Evolutionary conservation across 2,113 vertebrate genomes (phyloP), one percentile per base, ranked within the genome.

Genomic region (Nerophis ophidion): DNA sequence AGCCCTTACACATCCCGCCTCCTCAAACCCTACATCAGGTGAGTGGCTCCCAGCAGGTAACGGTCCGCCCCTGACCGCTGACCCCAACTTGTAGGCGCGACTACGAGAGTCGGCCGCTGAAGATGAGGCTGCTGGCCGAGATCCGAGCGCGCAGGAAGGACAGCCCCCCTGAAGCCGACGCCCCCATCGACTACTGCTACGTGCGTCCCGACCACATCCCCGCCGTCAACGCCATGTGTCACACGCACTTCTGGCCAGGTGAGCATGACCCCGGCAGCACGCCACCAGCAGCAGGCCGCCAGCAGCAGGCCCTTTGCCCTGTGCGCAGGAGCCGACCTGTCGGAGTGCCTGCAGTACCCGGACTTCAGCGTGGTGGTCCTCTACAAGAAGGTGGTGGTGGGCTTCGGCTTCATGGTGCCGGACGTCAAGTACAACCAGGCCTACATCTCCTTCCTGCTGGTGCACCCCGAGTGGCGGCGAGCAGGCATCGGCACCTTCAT

Each of bases 171-270:
- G 91, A 93, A 62, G 79, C 91, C 0, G 92, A 92, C 1, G 90
- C 92, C 10, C 90, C 97, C 53, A 82, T 98, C 3, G 96, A 99
- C 87, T 99, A 98, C 86, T 97, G 96, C 88, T 99, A 98, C 0
- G 95, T 97, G 35, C 93, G 93, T 2, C 96, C 95, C 1, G 93
- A 92, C 86, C 95, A 98, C 89, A 97, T 98, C 75, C 95, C 94
- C 26, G 94, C 95, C 0, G 93, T 98, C 83, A 99, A 98, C 80
- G 93, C 95, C 16, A 95, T 98, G 93, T 98, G 96, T 80, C 94
- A 96, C 0, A 92, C 97, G 66, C 93, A 94, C 89, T 99, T 98
- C 88, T 98, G 97, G 95, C 96, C 96, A 68, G 96, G 95, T 99
- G 87, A 44, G 76, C 67, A 10, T 17, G 10, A 1, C 52, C 4